These are phyloP conservation scores for Peucedramus taeniatus DNA, from an alignment of 2,113 vertebrate species.

Conservation along the genomic window DNA sequence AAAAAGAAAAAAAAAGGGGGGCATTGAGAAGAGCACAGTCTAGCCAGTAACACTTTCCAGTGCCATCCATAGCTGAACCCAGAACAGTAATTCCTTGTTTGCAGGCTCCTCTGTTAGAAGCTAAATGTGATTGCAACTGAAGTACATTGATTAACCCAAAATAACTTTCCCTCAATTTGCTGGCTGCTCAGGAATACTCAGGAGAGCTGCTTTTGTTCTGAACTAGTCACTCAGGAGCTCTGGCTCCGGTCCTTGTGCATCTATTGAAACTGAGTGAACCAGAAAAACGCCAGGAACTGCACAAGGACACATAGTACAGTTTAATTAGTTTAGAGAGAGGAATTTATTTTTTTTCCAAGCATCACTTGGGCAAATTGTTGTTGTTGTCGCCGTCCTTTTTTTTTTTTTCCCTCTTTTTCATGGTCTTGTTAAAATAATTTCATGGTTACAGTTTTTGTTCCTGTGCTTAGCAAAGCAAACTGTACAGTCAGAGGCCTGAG, in stretches of 20 bases:
- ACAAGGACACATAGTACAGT: conserved; percentile 73
- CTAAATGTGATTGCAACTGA: conserved; percentile 67
- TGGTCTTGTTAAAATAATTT: conserved; percentile 74
- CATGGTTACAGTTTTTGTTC: conserved; percentile 69
- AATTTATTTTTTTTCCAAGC: conserved; percentile 39
- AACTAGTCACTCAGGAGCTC: conserved; percentile 71
- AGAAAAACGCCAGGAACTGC: conserved; percentile 71
- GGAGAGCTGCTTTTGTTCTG: conserved; percentile 73
- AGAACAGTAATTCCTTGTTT: conserved; percentile 65
- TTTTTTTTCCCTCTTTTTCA: conserved; percentile 14
- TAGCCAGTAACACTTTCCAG: conserved; percentile 59
- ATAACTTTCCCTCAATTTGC: conserved; percentile 70
- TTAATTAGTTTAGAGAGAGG: conserved; percentile 72
- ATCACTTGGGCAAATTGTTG: conserved; percentile 66
- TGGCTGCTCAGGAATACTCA: conserved; percentile 67
- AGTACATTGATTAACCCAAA: conserved; percentile 70
- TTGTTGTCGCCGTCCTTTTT: background rate
- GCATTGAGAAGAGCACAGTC: background rate
- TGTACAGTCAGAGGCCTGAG: conserved; percentile 20
- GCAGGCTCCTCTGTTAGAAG: conserved; percentile 51
- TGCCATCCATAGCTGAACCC: conserved; percentile 27
- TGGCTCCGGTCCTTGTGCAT: conserved; percentile 61
- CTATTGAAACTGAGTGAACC: conserved; percentile 76
- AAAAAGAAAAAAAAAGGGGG: background rate
- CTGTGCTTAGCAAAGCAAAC: conserved; percentile 65